Conservation (phyloP, 2,113 vertebrate genomes). For the Phrynosoma blainvillii region DNA sequence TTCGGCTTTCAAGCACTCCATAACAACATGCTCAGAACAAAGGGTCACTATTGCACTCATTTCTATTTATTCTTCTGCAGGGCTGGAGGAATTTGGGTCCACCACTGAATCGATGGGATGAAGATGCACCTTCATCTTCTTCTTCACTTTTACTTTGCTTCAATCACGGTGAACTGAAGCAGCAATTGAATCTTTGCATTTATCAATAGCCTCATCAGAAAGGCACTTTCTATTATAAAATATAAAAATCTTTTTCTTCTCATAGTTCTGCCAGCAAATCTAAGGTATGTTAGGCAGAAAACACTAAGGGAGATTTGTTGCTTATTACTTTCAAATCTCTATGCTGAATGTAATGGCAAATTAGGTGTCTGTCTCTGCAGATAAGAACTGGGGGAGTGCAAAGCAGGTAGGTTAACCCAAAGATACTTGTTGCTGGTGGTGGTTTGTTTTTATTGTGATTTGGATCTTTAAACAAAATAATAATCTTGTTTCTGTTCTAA, state of each 20-base stretch:
- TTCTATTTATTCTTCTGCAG: conserved; percentile 58
- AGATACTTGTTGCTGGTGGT: background rate
- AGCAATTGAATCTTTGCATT: conserved; percentile 50
- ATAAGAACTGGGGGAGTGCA: conserved; percentile 25
- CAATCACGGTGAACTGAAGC: conserved; percentile 44
- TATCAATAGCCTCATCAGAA: conserved; percentile 40
- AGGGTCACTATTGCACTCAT: conserved; percentile 57
- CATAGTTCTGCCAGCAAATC: conserved; percentile 27
- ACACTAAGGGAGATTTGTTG: conserved; percentile 29
- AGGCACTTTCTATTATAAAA: conserved; percentile 38
- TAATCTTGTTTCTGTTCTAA: conserved; percentile 5
- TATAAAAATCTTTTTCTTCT: background rate
- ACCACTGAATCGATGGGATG: conserved; percentile 15
- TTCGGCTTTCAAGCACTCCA: conserved; percentile 56
- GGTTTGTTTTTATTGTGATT: background rate
- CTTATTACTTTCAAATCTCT: background rate
- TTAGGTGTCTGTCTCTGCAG: conserved; percentile 25
- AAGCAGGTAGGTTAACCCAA: conserved; percentile 2
- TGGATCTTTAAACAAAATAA: background rate
- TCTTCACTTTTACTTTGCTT: conserved; percentile 48
- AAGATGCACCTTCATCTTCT: conserved; percentile 34
- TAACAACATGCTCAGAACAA: conserved; percentile 53
- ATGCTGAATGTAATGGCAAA: conserved; percentile 17
- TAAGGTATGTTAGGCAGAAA: conserved; percentile 17
- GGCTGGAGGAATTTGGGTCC: conserved; percentile 54